Percentiles rank a stretch among this genome's conserved stretches.
phyloP scores from a whole-genome alignment of 2,888 invertebrate species.

The Dermolepida albohirtum region DNA sequence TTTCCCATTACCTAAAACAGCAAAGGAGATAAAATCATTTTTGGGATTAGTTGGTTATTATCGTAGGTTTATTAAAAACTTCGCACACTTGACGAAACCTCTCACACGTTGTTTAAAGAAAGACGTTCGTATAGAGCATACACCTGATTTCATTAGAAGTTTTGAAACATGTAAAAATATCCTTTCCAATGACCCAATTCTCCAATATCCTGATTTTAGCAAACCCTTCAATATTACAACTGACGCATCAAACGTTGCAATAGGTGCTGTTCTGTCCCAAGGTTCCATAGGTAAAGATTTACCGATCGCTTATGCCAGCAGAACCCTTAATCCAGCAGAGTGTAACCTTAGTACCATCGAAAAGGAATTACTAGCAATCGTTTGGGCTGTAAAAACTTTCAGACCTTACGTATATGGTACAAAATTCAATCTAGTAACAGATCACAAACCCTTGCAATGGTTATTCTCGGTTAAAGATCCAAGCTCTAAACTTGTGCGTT shows the following conservation, averaged over 20 bases:
- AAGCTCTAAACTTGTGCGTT: too few species aligned
- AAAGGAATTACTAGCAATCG: constrained; percentile 59
- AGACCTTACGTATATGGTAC: constrained; percentile 56
- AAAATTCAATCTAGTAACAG: constrained; percentile 24
- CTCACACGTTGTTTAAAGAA: too few species aligned
- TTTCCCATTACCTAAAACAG: background rate
- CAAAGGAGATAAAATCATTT: background rate
- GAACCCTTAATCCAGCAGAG: constrained; percentile 57
- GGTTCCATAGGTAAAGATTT: constrained; percentile 51
- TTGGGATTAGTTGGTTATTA: constrained; percentile 56
- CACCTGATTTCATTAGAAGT: constrained; percentile 43
- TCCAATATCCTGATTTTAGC: too few species aligned
- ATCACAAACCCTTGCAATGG: constrained; percentile 35
- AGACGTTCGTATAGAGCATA: constrained; percentile 19
- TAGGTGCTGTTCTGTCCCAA: constrained; percentile 56
- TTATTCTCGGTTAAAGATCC: constrained; percentile 29
- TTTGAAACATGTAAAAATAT: constrained; percentile 45
- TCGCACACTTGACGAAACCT: too few species aligned
- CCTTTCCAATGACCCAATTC: constrained; percentile 39
- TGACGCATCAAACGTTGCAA: constrained; percentile 56
- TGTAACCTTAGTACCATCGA: constrained; percentile 59
- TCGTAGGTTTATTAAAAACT: constrained; percentile 55
- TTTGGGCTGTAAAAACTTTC: constrained; percentile 58
- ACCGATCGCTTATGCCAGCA: constrained; percentile 58
- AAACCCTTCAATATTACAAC: too few species aligned